These are phyloP conservation scores for Meandrina meandrites DNA, from an alignment of 92 coral and sea anemone species.

Conservation along the genomic window DNA sequence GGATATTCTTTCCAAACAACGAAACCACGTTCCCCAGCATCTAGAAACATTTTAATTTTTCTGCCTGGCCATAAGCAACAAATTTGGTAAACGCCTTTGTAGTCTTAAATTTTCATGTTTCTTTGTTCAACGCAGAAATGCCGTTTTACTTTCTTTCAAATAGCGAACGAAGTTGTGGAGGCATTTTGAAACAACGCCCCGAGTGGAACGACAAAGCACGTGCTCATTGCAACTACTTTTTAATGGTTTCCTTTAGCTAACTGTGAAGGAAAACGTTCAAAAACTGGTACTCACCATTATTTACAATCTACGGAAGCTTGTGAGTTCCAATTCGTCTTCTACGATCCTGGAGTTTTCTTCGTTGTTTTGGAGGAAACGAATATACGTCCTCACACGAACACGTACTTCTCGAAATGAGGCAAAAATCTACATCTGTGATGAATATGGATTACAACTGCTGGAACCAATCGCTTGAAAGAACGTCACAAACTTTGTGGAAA, in stretches of 20 bases:
- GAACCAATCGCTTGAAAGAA: too few relatives aligned
- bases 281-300: not conserved
- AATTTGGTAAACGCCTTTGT: not conserved
- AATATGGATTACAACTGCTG: not conserved
- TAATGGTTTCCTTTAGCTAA: not conserved
- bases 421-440: not conserved
- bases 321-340: not conserved
- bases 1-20: too few relatives aligned
- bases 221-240: not conserved
- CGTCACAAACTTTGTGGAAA: not conserved
- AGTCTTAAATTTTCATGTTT: not conserved
- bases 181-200: not conserved
- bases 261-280: not conserved
- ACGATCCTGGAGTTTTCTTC: not conserved
- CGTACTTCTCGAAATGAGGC: not conserved
- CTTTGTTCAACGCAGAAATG: not conserved
- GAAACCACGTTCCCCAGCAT: too few relatives aligned
- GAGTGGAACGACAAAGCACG: not conserved
- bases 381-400: not conserved
- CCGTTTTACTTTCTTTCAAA: too few relatives aligned
- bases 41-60: too few relatives aligned
- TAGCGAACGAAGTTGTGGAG: not conserved
- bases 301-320: not conserved
- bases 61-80: not conserved
- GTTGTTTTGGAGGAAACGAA: not conserved